These are phyloP conservation scores for Tetranychus piercei DNA, from an alignment of 2,888 invertebrate species.

Conservation along the genomic window DNA sequence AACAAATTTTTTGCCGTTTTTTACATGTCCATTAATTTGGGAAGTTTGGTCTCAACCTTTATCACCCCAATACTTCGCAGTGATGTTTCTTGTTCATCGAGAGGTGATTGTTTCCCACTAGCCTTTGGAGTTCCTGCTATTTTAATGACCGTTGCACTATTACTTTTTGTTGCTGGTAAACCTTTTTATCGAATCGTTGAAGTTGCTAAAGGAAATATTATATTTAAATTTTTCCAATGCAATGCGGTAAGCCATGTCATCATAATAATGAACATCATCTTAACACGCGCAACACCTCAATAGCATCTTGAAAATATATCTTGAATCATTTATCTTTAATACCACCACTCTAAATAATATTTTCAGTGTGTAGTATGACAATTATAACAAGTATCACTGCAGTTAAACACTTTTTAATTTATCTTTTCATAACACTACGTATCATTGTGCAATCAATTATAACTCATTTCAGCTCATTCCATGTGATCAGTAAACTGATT, in stretches of 20 bases:
- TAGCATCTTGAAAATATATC: too few species aligned
- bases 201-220: slow-evolving; percentile 57
- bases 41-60: slow-evolving; percentile 68
- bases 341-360: too few species aligned
- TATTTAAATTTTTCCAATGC: slow-evolving; percentile 55
- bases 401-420: too few species aligned
- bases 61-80: slow-evolving; percentile 66
- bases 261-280: neutral
- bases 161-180: slow-evolving; percentile 61
- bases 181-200: slow-evolving; percentile 53
- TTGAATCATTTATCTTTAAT: too few species aligned
- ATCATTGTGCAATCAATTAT: too few species aligned
- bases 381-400: too few species aligned
- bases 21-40: slow-evolving; percentile 76
- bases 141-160: slow-evolving; percentile 68
- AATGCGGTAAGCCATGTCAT: slow-evolving; percentile 46
- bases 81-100: slow-evolving; percentile 55
- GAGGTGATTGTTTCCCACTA: slow-evolving; percentile 55
- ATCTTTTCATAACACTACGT: too few species aligned
- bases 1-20: slow-evolving; percentile 78
- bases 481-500: neutral
- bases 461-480: too few species aligned
- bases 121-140: slow-evolving; percentile 77
- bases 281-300: neutral
- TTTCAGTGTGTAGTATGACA: too few species aligned